Conservation (phyloP, 2,888 invertebrate genomes). For the Lasioglossum figueresi region DNA sequence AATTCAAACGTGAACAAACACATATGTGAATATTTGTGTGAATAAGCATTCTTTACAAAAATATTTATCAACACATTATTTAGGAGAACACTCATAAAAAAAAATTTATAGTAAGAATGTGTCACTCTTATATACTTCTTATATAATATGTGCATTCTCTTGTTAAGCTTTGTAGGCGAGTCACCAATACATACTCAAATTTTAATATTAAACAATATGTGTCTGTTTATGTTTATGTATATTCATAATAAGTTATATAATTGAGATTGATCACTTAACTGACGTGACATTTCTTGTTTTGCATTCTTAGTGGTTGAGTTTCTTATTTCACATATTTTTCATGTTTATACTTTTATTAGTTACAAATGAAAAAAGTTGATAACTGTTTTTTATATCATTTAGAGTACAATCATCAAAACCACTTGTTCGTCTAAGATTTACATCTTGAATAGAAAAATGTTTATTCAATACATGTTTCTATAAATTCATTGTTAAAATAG, state of each 20-base stretch:
- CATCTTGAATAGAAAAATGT: conserved; percentile 6
- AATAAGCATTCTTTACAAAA: background rate
- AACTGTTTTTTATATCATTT: conserved; percentile 17
- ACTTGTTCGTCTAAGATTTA: conserved; percentile 5
- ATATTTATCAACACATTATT: background rate
- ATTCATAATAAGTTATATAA: background rate
- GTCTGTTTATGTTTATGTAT: background rate
- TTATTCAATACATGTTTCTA: background rate
- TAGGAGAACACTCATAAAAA: background rate
- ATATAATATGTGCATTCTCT: background rate
- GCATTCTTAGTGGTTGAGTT: conserved; percentile 7
- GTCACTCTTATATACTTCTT: background rate
- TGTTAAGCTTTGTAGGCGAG: background rate
- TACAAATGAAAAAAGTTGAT: background rate
- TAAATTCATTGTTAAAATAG: background rate
- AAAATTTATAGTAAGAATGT: background rate
- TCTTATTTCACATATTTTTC: conserved; percentile 3
- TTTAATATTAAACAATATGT: background rate
- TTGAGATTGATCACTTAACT: background rate
- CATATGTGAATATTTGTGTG: background rate
- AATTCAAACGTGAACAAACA: background rate
- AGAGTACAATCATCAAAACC: background rate
- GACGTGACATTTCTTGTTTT: background rate
- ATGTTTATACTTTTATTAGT: conserved; percentile 14
- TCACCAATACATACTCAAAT: background rate